Base-by-base conservation (phyloP, 1,140 invertebrate species). In the Pseudomyrmex concolor region DNA sequence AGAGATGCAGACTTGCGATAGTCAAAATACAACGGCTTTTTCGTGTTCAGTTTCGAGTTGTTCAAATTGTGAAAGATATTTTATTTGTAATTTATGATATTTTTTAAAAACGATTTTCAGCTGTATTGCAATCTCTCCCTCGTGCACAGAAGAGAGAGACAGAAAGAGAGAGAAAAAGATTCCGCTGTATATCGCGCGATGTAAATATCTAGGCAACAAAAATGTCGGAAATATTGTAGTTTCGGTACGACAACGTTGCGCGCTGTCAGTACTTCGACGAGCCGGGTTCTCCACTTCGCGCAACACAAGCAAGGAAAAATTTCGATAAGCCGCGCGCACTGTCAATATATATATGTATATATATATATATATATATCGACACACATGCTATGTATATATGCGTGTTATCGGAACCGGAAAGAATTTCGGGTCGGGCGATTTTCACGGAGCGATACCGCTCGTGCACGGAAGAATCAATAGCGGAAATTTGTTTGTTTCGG, bases 401-500 rank as follows among this genome's bases (percentile, higher is more conserved):
- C 5, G 54, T 43, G 74, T 80, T 80, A 60, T 80, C 19, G 76
- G 17, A 34, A 63, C 25, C 22, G 25, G 19, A 60, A 70, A 50
- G 76, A 80, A 71, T 71, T 80, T 80, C 25, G 34, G 15, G 15
- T 70, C 54, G 43, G 22, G 4, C 19, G 54, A 80, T 71, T 71
- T 48, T 13, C 34, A 54, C n/a, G 17, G 64, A 12, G 19, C 10
- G 19, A 59, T 48, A 17, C 12, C 22, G 9, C 45, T 17, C 17
- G 19, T 19, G 34, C 54, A 43, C 15, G 12, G 10, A 34, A n/a
- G 54, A 71, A 71, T 71, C 76, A 45, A 59, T 80, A 71, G 22
- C 43, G 66, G 76, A 80, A 70, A 80, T 70, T 78, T 68, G 64
- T 78, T 78, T 78, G 51, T 78, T 70, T 78, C 64, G 34, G 17